These are phyloP conservation scores for Zele albiditarsus DNA, from an alignment of 2,888 invertebrate species.

Conservation along the genomic window DNA sequence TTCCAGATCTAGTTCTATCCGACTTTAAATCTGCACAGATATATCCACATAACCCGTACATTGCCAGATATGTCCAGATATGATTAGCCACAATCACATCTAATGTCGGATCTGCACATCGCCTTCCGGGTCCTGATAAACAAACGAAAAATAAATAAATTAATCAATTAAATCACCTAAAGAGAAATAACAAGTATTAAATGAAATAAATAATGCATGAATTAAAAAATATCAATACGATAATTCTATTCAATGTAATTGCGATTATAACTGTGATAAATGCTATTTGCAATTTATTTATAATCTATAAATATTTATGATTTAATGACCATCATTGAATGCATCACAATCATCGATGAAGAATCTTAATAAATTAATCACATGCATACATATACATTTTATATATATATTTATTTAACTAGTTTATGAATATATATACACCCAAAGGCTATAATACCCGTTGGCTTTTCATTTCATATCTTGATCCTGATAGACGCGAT, in stretches of 20 bases:
- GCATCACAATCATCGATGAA: conserved; percentile 19
- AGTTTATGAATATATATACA: neutral
- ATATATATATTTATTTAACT: neutral
- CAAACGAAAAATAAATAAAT: too few species aligned
- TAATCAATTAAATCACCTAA: too few species aligned
- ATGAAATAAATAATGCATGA: neutral
- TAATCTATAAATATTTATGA: conserved; percentile 29
- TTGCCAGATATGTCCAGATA: too few species aligned
- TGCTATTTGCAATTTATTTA: conserved; percentile 18
- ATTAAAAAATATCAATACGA: neutral
- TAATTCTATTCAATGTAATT: neutral
- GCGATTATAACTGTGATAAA: conserved; percentile 3
- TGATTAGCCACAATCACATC: neutral
- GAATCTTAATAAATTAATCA: conserved; percentile 6
- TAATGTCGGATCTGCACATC: neutral
- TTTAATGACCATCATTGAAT: conserved; percentile 16
- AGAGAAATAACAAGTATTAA: too few species aligned
- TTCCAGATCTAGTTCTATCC: too few species aligned
- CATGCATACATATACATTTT: neutral
- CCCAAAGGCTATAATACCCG: conserved; percentile 15
- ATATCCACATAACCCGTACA: too few species aligned
- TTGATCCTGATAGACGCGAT: conserved; percentile 27
- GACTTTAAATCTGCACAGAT: too few species aligned
- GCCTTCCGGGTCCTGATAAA: too few species aligned
- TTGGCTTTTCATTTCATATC: conserved; percentile 26